A percentile compares a stretch with the other conserved stretches of the same genome.
phyloP scores from a whole-genome alignment of 2,113 vertebrate species.

The Sander lucioperca region DNA sequence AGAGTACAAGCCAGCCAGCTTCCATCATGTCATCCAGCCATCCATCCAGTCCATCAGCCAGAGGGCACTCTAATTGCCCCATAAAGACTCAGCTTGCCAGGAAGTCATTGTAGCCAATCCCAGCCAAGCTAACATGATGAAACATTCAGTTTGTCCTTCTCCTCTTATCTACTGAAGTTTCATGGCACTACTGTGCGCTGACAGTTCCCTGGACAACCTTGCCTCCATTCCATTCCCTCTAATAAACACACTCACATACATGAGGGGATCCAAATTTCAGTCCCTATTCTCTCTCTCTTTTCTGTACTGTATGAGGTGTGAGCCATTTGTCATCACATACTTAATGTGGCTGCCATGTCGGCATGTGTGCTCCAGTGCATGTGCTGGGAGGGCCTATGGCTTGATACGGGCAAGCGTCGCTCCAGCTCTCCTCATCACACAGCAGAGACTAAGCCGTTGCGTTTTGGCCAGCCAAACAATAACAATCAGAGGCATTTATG shows the following conservation, averaged over 20 bases:
- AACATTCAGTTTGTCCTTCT: slow-evolving; percentile 50
- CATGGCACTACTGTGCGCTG: slow-evolving; percentile 54
- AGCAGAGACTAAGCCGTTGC: slow-evolving; percentile 57
- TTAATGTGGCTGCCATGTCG: slow-evolving; percentile 59
- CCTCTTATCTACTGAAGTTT: slow-evolving; percentile 68
- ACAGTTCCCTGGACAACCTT: slow-evolving; percentile 65
- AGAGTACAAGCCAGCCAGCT: slow-evolving; percentile 45
- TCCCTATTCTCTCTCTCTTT: slow-evolving; percentile 27
- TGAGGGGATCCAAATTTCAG: slow-evolving; percentile 44
- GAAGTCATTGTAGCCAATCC: slow-evolving; percentile 14
- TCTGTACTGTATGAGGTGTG: slow-evolving; percentile 65
- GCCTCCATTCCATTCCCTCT: slow-evolving; percentile 52
- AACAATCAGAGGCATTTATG: slow-evolving; percentile 80
- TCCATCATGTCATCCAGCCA: slow-evolving; percentile 65
- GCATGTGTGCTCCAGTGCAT: slow-evolving; percentile 40
- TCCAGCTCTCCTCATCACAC: slow-evolving; percentile 65
- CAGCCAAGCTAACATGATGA: slow-evolving; percentile 39
- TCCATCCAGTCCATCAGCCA: slow-evolving; percentile 58
- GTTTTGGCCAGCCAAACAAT: slow-evolving; percentile 75
- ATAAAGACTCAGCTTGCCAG: slow-evolving; percentile 42
- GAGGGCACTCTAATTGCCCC: slow-evolving; percentile 61
- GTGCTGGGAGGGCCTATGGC: slow-evolving; percentile 25
- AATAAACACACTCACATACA: slow-evolving; percentile 50
- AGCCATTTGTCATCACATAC: slow-evolving; percentile 78
- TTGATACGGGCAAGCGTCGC: slow-evolving; percentile 58